Percentiles rank a stretch among this genome's conserved stretches.
phyloP scores from a whole-genome alignment of 1,140 invertebrate genomes.

The Pogonomyrmex californicus region DNA sequence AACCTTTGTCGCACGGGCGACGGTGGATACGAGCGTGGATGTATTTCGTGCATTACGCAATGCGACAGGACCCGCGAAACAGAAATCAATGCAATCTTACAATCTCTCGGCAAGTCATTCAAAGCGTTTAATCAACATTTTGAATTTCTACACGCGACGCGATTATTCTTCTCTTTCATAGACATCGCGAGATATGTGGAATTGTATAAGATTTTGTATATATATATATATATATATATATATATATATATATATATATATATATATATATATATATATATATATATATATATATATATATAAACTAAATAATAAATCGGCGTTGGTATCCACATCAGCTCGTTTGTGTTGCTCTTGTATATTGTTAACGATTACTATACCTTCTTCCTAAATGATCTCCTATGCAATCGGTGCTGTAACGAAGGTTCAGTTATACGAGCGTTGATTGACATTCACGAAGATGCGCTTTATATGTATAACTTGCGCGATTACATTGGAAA shows the following conservation, averaged over 20 bases:
- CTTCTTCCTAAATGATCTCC: conserved; percentile 65
- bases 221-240: background rate
- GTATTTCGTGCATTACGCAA: conserved; percentile 3
- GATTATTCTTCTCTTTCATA: background rate
- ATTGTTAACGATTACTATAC: conserved; percentile 64
- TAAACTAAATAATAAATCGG: background rate
- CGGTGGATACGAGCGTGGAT: conserved; percentile 58
- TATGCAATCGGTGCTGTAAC: conserved; percentile 58
- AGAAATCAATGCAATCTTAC: background rate
- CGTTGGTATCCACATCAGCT: conserved; percentile 45
- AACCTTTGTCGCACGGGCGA: conserved; percentile 5
- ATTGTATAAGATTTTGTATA: background rate
- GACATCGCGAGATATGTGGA: conserved; percentile 2
- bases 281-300: background rate
- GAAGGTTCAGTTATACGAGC: conserved; percentile 55
- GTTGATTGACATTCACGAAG: conserved; percentile 49
- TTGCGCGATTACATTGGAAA: conserved; percentile 24
- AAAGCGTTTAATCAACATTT: conserved; percentile 10
- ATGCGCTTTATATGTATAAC: conserved; percentile 33
- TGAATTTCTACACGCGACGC: background rate
- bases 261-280: background rate
- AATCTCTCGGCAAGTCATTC: background rate
- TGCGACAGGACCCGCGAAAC: background rate
- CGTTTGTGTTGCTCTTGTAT: conserved; percentile 68
- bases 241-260: background rate